Evolutionary conservation across 2,888 invertebrate genomes (phyloP), one percentile per base, ranked within the genome.

Genomic region (Odontocolon sp.): DNA sequence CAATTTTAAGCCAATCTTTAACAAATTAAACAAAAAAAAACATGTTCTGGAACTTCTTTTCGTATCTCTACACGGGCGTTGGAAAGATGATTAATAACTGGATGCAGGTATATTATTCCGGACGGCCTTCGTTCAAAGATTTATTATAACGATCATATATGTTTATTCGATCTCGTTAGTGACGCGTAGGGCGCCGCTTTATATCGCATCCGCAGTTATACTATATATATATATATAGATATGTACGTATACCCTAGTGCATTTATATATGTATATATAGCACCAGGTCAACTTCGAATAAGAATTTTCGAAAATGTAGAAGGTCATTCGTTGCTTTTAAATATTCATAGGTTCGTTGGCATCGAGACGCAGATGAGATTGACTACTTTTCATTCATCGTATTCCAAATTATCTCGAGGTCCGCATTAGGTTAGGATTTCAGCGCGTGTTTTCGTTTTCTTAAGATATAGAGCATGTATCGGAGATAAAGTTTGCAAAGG

Each of bases 1-100:
- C 45, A 26, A 3, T 16, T 26, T 28, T 8, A 2, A 6, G 3
- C 16, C 9, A 9, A 45, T 21, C 18, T 4, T 9, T 3, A 45
- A 1, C 21, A 16, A 18, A 45, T 2, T n/a, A 45, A 45, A 45
- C 11, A 11, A 16, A n/a, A 9, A 47, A 26, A 61, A 83, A 18
- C 52, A 88, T 88, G 88, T 73, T 88, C 38, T 84, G 85, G 83
- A 80, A 81, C 71, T 33, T 85, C 18, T 72, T 87, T 18, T 69
- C 68, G 66, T 68, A 80, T 45, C 38, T 87, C 38, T 81, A 80
- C 54, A 77, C 73, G 16, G 63, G 84, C 68, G 45, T 86, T 28
- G 64, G 70, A 45, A 73, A 80, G 64, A 40, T 82, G 59, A 70
- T 84, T 76, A 67, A 68, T 67, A 78, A 78, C 67, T 83, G 84